Percentiles rank a stretch among this genome's conserved stretches.
phyloP scores from a whole-genome alignment of 1,140 invertebrate species.

The Goniozus legneri region DNA sequence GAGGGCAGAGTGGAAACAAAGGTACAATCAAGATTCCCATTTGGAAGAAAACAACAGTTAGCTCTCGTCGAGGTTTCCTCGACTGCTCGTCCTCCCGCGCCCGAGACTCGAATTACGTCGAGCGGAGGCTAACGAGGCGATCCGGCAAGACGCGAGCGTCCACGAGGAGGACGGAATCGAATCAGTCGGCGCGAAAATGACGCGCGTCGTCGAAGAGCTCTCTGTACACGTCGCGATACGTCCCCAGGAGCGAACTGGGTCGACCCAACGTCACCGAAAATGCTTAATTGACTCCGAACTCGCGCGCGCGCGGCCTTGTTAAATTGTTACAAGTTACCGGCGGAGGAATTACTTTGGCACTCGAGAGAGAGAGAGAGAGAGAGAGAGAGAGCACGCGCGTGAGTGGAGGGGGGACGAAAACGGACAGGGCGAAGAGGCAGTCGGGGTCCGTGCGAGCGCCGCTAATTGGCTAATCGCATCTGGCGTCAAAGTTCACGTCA shows the following conservation, averaged over 20 bases:
- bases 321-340: background rate
- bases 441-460: constrained; percentile 8
- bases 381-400: no score
- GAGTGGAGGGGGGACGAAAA: no score
- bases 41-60: constrained; percentile 27
- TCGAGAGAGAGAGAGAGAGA: no score
- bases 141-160: no score
- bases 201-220: no score
- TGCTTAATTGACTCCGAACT: background rate
- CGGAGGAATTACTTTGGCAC: background rate
- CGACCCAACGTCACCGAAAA: no score
- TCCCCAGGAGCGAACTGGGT: no score
- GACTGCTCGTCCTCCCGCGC: background rate
- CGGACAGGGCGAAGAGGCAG: no score
- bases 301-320: background rate
- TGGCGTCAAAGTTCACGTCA: constrained; percentile 18
- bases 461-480: constrained; percentile 21
- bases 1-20: constrained; percentile 22
- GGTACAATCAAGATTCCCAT: constrained; percentile 28
- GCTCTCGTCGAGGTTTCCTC: constrained; percentile 14
- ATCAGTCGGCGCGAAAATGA: no score
- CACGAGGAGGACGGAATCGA: no score
- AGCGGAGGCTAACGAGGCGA: constrained; percentile 13
- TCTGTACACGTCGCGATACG: no score
- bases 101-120: constrained; percentile 11